Conservation (phyloP, 2,888 invertebrate genomes). For the Pseudolycoriella hygida region DNA sequence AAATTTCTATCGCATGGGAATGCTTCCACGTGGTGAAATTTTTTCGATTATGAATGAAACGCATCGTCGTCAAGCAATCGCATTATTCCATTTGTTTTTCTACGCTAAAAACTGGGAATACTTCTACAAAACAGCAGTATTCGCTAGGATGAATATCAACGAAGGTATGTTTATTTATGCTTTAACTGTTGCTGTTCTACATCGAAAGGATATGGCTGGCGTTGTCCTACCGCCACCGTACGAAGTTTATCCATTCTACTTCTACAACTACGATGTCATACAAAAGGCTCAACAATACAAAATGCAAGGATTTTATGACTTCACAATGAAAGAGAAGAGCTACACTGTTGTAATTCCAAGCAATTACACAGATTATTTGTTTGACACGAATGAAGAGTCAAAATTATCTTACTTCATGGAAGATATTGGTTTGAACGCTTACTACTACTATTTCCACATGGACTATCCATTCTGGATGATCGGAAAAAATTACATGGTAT, state of each 20-base stretch:
- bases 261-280: conserved; percentile 53
- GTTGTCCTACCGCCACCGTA: conserved; percentile 53
- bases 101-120: conserved; percentile 41
- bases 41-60: conserved; percentile 28
- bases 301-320: conserved; percentile 22
- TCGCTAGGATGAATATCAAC: conserved; percentile 52
- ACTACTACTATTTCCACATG: conserved; percentile 48
- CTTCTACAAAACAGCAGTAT: conserved; percentile 35
- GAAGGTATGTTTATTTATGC: conserved; percentile 58
- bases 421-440: conserved; percentile 56
- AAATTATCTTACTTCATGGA: conserved; percentile 53
- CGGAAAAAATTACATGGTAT: conserved; percentile 25
- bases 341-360: neutral
- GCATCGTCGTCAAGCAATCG: conserved; percentile 32
- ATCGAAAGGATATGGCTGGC: conserved; percentile 45
- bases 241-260: conserved; percentile 61
- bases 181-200: conserved; percentile 45
- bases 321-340: neutral
- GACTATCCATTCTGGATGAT: conserved; percentile 54
- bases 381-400: conserved; percentile 31
- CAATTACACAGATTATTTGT: conserved; percentile 14
- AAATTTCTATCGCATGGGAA: conserved; percentile 17
- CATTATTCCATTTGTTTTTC: conserved; percentile 37
- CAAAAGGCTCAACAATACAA: conserved; percentile 45
- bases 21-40: conserved; percentile 31